These are phyloP conservation scores for Girardinichthys multiradiatus DNA, from an alignment of 2,113 vertebrate genomes.

Conservation along the genomic window DNA sequence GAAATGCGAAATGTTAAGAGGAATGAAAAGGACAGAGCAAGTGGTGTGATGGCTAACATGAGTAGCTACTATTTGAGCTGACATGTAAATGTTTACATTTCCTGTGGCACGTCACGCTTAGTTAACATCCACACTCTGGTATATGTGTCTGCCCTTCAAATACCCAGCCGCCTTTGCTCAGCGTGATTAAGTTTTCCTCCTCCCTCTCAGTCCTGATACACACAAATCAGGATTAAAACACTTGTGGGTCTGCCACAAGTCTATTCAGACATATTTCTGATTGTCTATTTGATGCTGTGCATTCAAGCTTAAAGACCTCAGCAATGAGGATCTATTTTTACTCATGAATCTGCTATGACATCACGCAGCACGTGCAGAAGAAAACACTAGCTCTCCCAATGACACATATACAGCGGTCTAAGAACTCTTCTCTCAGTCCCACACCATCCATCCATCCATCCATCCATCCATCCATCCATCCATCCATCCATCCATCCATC, in stretches of 20 bases:
- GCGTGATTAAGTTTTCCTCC: not conserved
- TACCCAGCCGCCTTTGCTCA: not conserved
- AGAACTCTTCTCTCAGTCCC: conserved; percentile 1
- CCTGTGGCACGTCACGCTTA: conserved; percentile 24
- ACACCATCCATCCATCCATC: not conserved
- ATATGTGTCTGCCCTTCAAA: not conserved
- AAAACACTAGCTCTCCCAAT: conserved; percentile 3
- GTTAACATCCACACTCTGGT: conserved; percentile 27
- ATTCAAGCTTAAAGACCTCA: conserved; percentile 48
- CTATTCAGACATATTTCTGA: conserved; percentile 4
- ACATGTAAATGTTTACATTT: conserved; percentile 22
- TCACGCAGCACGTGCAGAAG: conserved; percentile 26
- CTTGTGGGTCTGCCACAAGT: not conserved
- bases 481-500: not conserved
- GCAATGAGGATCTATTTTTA: conserved; percentile 69
- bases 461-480: too few relatives aligned
- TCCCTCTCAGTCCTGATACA: not conserved
- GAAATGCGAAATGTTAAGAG: not conserved
- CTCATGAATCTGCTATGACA: conserved; percentile 42
- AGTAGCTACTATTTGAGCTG: conserved; percentile 6
- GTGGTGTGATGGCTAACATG: conserved; percentile 19
- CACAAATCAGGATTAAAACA: not conserved
- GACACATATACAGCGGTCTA: conserved; percentile 8
- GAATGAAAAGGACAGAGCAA: conserved; percentile 4
- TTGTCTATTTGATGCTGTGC: conserved; percentile 18